These are phyloP conservation scores for Idaea aversata DNA, from an alignment of 2,888 invertebrate species.

Conservation along the genomic window DNA sequence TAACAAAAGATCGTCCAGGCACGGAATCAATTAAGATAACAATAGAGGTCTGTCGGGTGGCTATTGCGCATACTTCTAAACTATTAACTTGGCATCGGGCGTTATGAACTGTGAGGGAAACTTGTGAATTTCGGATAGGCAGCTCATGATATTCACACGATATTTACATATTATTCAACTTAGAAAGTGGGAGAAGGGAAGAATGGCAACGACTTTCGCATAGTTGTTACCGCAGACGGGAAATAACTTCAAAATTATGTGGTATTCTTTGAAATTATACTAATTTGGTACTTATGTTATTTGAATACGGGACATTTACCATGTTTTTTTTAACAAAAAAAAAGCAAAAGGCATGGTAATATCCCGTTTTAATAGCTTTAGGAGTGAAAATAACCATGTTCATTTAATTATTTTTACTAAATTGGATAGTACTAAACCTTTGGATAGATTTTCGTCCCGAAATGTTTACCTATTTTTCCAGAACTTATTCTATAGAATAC, in stretches of 20 bases:
- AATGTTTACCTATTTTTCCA: too few species aligned
- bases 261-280: not conserved
- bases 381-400: too few species aligned
- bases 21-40: constrained; percentile 46
- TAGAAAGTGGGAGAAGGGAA: not conserved
- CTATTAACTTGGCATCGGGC: constrained; percentile 32
- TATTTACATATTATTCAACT: not conserved
- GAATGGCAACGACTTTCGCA: not conserved
- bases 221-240: not conserved
- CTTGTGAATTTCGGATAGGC: not conserved
- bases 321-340: too few species aligned
- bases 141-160: not conserved
- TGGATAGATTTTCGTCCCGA: too few species aligned
- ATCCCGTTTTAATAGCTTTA: too few species aligned
- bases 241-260: constrained; percentile 2
- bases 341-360: too few species aligned
- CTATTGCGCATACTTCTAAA: constrained; percentile 40
- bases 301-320: too few species aligned
- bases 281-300: too few species aligned
- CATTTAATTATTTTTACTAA: too few species aligned
- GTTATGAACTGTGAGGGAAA: constrained; percentile 4
- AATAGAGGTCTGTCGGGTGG: constrained; percentile 33
- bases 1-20: constrained; percentile 40
- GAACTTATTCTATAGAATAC: too few species aligned
- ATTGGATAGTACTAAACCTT: too few species aligned